Evolutionary conservation across 2,888 invertebrate genomes (phyloP), one percentile per base, ranked within the genome.

Genomic region (Epiblema foenella): DNA sequence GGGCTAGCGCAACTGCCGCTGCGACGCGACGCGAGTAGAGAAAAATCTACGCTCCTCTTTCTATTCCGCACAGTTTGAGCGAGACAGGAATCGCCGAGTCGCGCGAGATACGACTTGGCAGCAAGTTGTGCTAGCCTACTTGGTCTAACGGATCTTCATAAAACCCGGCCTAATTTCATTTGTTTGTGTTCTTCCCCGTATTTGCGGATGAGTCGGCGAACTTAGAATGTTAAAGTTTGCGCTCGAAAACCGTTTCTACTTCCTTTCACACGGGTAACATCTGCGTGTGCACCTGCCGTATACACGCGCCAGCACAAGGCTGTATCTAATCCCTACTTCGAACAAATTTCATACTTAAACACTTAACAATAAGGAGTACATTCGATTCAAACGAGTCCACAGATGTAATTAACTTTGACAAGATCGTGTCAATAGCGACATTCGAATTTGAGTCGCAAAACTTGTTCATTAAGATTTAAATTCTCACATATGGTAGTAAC

Each of bases 231-330:
- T 42, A 59, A 59, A 59, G 42, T 42, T 59, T 15, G 54, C 37
- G 57, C 37, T 18, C 17, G n/a, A 17, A 12, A 54, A 15, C 18
- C 37, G 54, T 65, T 42, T 67, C 59, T 67, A 24, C 59, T 39
- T 68, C 68, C 68, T 59, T 52, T 59, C 68, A 37, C 59, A 68
- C 67, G 49, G 29, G 11, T 24, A 37, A 15, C 59, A 51, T 37
- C 59, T 51, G 58, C 29, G 29, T 12, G 33, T 15, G 39, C 68
- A 58, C 59, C 33, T 49, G 66, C 59, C 60, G 7, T 46, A 39
- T 51, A 37, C 59, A 51, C 51, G 58, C 66, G 18, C 54, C 2
- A 0, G 24, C 1, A 11, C 11, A 15, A 42, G 9, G 20, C 17
- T n/a, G n/a, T 59, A 59, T 59, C 15, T 51, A 3, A 18, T 18